Evolutionary conservation across 2,113 vertebrate species (phyloP).

Genomic region (Ptychochromis oligacanthus): DNA sequence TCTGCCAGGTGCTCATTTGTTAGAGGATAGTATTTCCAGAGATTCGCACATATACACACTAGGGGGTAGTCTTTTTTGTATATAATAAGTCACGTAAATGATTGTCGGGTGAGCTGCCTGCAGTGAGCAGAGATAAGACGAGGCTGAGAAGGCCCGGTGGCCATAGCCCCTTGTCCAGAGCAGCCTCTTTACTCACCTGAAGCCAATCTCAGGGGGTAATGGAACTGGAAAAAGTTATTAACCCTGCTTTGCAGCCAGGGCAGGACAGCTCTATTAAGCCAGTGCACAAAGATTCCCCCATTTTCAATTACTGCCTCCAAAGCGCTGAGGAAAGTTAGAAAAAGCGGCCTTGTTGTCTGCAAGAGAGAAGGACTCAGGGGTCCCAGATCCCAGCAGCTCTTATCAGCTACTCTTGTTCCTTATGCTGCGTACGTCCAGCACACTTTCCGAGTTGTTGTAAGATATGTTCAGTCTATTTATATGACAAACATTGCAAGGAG

Average conservation of each 20-base stretch:
- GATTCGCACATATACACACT: conserved; percentile 5
- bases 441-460: conserved; percentile 56
- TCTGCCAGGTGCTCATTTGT: conserved; percentile 21
- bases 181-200: conserved; percentile 75
- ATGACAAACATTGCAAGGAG: conserved; percentile 60
- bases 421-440: conserved; percentile 25
- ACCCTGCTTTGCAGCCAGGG: conserved; percentile 74
- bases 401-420: conserved; percentile 62
- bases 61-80: conserved; percentile 10
- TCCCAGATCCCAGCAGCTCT: conserved; percentile 44
- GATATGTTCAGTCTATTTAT: conserved; percentile 64
- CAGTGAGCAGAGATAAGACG: conserved; percentile 55
- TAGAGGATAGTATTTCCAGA: conserved; percentile 1
- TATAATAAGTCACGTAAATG: conserved; percentile 55
- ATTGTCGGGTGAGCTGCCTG: conserved; percentile 50
- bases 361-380: conserved; percentile 14
- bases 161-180: conserved; percentile 62
- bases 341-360: conserved; percentile 49
- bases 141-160: conserved; percentile 37
- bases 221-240: conserved; percentile 83
- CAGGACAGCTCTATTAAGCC: conserved; percentile 79
- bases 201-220: conserved; percentile 80
- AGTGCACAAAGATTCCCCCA: conserved; percentile 73
- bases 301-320: conserved; percentile 79
- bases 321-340: conserved; percentile 53